These are phyloP conservation scores for Sebastiscus tertius DNA, from an alignment of 2,797 vertebrate species.

Conservation along the genomic window DNA sequence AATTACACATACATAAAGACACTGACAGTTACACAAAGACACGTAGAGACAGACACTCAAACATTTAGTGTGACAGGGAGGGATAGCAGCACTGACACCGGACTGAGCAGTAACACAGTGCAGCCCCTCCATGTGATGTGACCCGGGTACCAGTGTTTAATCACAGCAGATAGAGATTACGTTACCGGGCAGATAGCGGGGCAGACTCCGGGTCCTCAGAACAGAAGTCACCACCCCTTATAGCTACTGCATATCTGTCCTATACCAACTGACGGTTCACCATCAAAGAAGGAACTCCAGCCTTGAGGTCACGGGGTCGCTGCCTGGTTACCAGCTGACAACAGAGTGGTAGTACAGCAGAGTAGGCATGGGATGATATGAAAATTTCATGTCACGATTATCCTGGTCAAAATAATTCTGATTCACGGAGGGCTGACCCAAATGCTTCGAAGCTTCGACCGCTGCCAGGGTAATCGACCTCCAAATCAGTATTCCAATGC, in stretches of 20 bases:
- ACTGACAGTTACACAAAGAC: constrained; percentile 46
- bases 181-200: constrained; percentile 50
- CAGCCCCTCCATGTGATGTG: constrained; percentile 45
- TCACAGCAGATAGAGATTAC: constrained; percentile 56
- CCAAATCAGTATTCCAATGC: too few species aligned
- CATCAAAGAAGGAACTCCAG: constrained; percentile 53
- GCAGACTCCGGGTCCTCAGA: constrained; percentile 13
- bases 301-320: constrained; percentile 30
- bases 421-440: too few species aligned
- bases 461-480: too few species aligned
- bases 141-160: constrained; percentile 47
- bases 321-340: constrained; percentile 24
- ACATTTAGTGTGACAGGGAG: constrained; percentile 42
- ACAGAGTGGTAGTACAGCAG: background rate
- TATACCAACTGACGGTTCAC: constrained; percentile 21
- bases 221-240: constrained; percentile 1
- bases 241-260: constrained; percentile 29
- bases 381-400: too few species aligned
- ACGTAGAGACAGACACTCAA: constrained; percentile 41
- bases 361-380: too few species aligned
- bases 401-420: too few species aligned
- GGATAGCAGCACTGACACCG: constrained; percentile 24
- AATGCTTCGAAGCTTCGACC: too few species aligned
- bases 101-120: constrained; percentile 47
- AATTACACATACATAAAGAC: constrained; percentile 48